phyloP scores from a whole-genome alignment of 2,888 invertebrate species.

The Temnothorax unifasciatus region DNA sequence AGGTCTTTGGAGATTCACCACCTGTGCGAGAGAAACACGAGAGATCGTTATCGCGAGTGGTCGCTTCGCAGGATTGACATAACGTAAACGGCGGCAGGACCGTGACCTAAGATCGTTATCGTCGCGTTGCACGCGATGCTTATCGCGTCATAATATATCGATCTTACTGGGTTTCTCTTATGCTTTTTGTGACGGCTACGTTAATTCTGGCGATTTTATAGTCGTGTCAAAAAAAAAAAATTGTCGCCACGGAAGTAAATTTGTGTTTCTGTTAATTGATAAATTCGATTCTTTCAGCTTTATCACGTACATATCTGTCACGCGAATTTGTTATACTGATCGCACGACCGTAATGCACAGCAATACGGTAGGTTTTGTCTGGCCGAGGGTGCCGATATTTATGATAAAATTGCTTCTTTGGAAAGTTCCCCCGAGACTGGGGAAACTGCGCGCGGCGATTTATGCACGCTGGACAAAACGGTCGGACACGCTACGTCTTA shows the following conservation, averaged over 20 bases:
- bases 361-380: constrained; percentile 20
- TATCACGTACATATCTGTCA: background rate
- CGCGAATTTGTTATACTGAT: constrained; percentile 25
- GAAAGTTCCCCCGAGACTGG: constrained; percentile 80
- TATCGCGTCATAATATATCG: constrained; percentile 44
- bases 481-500: constrained; percentile 72
- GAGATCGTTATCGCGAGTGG: constrained; percentile 50
- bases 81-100: constrained; percentile 34
- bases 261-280: background rate
- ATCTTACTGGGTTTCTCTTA: background rate
- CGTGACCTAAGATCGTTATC: constrained; percentile 49
- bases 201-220: background rate
- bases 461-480: constrained; percentile 74
- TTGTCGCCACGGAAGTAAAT: background rate
- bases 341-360: background rate
- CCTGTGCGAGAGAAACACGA: constrained; percentile 22
- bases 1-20: constrained; percentile 16
- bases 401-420: constrained; percentile 75
- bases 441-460: constrained; percentile 73
- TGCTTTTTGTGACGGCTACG: background rate
- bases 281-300: background rate
- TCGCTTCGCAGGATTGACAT: constrained; percentile 38
- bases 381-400: constrained; percentile 72
- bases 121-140: constrained; percentile 41
- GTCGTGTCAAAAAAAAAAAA: background rate